Evolutionary conservation across 2,113 vertebrate species (phyloP).

Genomic region (Platysternon megacephalum): DNA sequence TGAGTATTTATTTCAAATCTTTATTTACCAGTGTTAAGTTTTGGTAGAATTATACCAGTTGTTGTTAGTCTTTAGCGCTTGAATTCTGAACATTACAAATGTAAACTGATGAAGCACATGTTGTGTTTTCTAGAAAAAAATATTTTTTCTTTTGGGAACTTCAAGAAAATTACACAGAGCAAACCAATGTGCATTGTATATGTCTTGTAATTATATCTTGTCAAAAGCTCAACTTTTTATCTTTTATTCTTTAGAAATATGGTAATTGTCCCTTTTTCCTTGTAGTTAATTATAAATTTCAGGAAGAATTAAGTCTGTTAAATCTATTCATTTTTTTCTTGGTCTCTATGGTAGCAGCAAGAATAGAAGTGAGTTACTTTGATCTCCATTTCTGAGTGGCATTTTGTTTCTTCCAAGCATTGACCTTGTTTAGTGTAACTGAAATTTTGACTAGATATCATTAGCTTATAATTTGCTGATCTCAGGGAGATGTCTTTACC

Average conservation of each 20-base stretch:
- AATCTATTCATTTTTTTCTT: slow-evolving; percentile 65
- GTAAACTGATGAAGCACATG: slow-evolving; percentile 59
- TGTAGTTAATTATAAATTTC: slow-evolving; percentile 85
- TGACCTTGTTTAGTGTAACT: slow-evolving; percentile 70
- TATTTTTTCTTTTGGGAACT: background rate
- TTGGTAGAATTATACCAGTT: slow-evolving; percentile 47
- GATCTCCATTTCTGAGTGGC: slow-evolving; percentile 76
- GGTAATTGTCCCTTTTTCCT: slow-evolving; percentile 79
- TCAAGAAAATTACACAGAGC: slow-evolving; percentile 63
- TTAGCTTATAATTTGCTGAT: slow-evolving; percentile 69
- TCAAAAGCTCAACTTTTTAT: slow-evolving; percentile 75
- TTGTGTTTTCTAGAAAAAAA: slow-evolving; percentile 63
- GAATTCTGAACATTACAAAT: slow-evolving; percentile 39
- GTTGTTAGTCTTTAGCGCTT: slow-evolving; percentile 19
- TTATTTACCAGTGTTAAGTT: slow-evolving; percentile 58
- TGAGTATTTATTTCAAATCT: slow-evolving; percentile 18
- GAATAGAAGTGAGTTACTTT: slow-evolving; percentile 76
- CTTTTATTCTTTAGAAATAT: slow-evolving; percentile 80
- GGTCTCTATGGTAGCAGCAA: slow-evolving; percentile 81
- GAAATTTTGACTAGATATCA: slow-evolving; percentile 73
- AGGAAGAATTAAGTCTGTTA: slow-evolving; percentile 80
- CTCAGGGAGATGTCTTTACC: slow-evolving; percentile 59
- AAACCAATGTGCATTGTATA: slow-evolving; percentile 70
- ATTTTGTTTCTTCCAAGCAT: slow-evolving; percentile 60
- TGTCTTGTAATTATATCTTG: slow-evolving; percentile 80